phyloP scores from a whole-genome alignment of 1,140 invertebrate genomes.

The Xylocopa sonorina region DNA sequence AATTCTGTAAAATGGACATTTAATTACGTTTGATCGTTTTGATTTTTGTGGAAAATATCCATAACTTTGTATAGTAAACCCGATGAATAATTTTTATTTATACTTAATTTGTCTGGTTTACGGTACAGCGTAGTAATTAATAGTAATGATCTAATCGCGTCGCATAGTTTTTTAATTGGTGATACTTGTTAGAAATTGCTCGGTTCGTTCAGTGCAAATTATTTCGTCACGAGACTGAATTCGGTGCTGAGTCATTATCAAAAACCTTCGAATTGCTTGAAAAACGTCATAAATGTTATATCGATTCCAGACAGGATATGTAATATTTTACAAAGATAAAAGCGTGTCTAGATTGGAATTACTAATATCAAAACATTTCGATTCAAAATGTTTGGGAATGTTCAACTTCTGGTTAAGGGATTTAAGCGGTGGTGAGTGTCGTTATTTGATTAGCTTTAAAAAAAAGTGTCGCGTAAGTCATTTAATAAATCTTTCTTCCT shows the following conservation, averaged over 20 bases:
- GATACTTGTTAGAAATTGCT: slow-evolving; percentile 18
- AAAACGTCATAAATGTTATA: background rate
- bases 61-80: background rate
- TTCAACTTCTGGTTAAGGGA: background rate
- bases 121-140: background rate
- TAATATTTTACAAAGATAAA: background rate
- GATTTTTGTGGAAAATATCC: slow-evolving; percentile 16
- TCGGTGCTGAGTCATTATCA: slow-evolving; percentile 49
- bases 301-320: background rate
- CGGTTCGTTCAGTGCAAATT: background rate
- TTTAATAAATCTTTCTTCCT: slow-evolving; percentile 24
- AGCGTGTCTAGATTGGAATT: background rate
- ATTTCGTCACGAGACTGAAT: slow-evolving; percentile 42
- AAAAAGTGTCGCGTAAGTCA: background rate
- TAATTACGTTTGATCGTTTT: background rate
- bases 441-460: too few relatives aligned
- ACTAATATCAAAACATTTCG: background rate
- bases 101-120: background rate
- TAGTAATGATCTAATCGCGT: slow-evolving; percentile 8
- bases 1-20: slow-evolving; percentile 1
- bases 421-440: background rate
- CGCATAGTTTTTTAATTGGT: background rate
- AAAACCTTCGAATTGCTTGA: slow-evolving; percentile 4
- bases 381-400: background rate
- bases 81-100: slow-evolving; percentile 32